Conservation (phyloP, 1,140 invertebrate genomes). For the Zaprionus camerounensis region DNA sequence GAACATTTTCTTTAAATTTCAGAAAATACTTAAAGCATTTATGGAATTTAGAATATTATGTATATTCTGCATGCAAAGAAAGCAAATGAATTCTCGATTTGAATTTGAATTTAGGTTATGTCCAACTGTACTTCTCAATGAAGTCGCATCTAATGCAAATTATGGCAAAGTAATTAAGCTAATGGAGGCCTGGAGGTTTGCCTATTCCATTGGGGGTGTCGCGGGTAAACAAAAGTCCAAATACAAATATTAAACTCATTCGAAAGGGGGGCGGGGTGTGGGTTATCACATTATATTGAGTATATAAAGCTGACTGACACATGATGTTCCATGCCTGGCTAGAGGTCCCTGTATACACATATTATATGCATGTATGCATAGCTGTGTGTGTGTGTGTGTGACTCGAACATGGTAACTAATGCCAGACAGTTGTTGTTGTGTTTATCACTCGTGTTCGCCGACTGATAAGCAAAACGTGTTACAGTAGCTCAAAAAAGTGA, state of each 20-base stretch:
- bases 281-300: conserved; percentile 1
- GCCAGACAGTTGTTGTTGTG: conserved; percentile 25
- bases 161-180: conserved; percentile 42
- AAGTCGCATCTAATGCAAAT: conserved; percentile 10
- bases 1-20: neutral
- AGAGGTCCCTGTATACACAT: neutral
- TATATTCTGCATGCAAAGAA: neutral
- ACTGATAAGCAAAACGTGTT: conserved; percentile 32
- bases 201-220: neutral
- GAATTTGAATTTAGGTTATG: neutral
- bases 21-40: conserved; percentile 7
- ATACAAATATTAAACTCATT: conserved; percentile 31
- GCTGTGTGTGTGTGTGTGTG: too few species aligned
- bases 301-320: conserved; percentile 9
- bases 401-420: conserved; percentile 25
- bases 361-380: too few species aligned
- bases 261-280: neutral
- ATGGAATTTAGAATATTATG: conserved; percentile 12
- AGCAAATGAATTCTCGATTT: neutral
- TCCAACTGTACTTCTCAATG: neutral
- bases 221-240: conserved; percentile 23
- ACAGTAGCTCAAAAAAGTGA: conserved; percentile 36
- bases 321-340: neutral
- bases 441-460: conserved; percentile 40
- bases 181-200: conserved; percentile 29